Evolutionary conservation across 1,140 invertebrate species (phyloP).

Genomic region (Pantala flavescens): DNA sequence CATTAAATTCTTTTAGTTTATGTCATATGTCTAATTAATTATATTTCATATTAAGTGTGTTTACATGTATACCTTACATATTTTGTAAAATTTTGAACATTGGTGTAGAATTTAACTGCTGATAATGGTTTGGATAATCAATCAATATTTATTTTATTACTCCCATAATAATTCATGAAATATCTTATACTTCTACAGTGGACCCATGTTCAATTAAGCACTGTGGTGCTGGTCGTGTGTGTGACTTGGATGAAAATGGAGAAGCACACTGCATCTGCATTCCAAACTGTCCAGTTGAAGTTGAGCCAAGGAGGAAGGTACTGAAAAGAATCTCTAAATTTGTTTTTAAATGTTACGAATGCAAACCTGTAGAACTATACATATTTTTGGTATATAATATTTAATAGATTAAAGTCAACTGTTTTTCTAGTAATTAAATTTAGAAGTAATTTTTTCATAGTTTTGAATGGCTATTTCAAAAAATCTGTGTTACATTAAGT

Average conservation of each 20-base stretch:
- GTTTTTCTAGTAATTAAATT: too few species aligned
- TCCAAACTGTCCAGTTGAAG: constrained; percentile 65
- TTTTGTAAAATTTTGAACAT: not conserved
- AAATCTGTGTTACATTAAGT: too few species aligned
- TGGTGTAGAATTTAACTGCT: not conserved
- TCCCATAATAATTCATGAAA: not conserved
- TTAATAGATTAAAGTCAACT: too few species aligned
- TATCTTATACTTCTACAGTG: constrained; percentile 19
- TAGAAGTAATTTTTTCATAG: too few species aligned
- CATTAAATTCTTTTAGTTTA: too few species aligned
- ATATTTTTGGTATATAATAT: too few species aligned
- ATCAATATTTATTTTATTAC: not conserved
- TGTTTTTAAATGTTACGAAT: too few species aligned
- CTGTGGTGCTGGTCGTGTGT: constrained; percentile 81
- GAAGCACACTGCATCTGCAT: constrained; percentile 79
- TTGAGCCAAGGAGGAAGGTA: constrained; percentile 62
- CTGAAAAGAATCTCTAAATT: too few species aligned
- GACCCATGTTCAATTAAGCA: constrained; percentile 78
- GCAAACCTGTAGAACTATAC: too few species aligned
- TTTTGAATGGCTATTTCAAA: constrained; percentile 13
- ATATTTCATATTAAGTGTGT: too few species aligned
- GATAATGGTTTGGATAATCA: not conserved
- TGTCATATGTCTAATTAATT: too few species aligned
- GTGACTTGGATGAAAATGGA: constrained; percentile 59
- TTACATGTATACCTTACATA: too few species aligned